phyloP scores from a whole-genome alignment of 2,113 vertebrate species.

The Taxidea taxus region DNA sequence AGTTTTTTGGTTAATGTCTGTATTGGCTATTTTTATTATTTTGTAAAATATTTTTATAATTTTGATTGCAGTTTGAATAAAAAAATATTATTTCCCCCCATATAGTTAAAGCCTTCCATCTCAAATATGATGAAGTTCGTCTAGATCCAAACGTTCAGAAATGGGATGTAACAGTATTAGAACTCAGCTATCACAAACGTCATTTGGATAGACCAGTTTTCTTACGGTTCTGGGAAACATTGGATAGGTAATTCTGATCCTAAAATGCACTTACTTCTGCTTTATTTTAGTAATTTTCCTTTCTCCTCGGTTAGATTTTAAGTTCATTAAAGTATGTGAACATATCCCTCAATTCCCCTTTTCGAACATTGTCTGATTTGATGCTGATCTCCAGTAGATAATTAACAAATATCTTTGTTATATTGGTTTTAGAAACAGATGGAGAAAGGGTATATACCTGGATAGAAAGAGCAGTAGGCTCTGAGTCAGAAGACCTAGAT shows the following conservation, averaged over 20 bases:
- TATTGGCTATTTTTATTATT: slow-evolving; percentile 4
- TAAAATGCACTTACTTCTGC: background rate
- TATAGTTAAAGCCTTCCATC: slow-evolving; percentile 98
- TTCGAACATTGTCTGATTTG: background rate
- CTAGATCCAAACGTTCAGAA: slow-evolving; percentile 98
- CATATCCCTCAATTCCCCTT: background rate
- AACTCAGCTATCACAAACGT: slow-evolving; percentile 97
- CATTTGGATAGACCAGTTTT: slow-evolving; percentile 97
- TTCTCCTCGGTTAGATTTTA: background rate
- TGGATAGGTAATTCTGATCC: slow-evolving; percentile 91
- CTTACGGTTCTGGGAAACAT: slow-evolving; percentile 97
- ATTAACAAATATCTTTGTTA: background rate
- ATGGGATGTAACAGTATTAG: slow-evolving; percentile 98
- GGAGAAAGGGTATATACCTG: background rate
- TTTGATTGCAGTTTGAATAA: slow-evolving; percentile 10
- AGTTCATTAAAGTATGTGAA: background rate
- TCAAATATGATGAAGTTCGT: slow-evolving; percentile 97
- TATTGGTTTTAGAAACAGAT: background rate
- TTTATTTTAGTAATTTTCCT: background rate
- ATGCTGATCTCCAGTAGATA: background rate
- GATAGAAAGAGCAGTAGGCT: background rate
- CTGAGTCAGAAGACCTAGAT: background rate
- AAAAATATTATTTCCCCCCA: background rate
- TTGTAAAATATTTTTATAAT: background rate
- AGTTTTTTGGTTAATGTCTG: slow-evolving; percentile 22